Evolutionary conservation across 2,888 invertebrate genomes (phyloP), one percentile per base, ranked within the genome.

Genomic region (Hololepta plana): DNA sequence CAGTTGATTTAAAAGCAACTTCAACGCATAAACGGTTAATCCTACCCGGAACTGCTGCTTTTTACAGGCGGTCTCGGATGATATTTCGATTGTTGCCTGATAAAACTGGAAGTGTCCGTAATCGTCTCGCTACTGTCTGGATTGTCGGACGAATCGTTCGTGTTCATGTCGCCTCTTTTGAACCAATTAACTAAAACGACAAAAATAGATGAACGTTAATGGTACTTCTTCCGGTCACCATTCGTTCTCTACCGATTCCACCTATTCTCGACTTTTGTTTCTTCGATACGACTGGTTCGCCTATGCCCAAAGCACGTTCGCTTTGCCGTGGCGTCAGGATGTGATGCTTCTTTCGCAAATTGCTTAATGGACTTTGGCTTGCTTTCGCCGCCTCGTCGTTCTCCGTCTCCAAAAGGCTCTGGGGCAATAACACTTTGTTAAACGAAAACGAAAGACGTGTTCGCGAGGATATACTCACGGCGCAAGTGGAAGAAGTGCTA

Each of bases 401-500:
- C 38, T 84, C 84, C 0, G 81, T 80, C 45, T 84, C 84, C 29
- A 82, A 51, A 3, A 82, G 61, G 49, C 82, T 84, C 81, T 84
- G 53, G n/a, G 51, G 38, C 26, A 31, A 20, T 21, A 16, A n/a
- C n/a, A n/a, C 12, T 12, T 11, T 22, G 11, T 25, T 20, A 25
- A 17, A 16, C 4, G 12, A 22, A 17, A 20, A 8, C n/a, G n/a
- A n/a, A n/a, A n/a, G n/a, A n/a, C n/a, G n/a, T n/a, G n/a, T n/a
- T n/a, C 12, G 2, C 24, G 13, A 8, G 9, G 6, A 5, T 17
- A 44, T 46, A 59, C 64, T 59, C 55, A 76, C 76, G 27, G 82
- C 79, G 38, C 84, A 84, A 8, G 84, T 81, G 1, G 85, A 85
- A 0, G 85, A 85, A 2, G 85, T 81, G 47, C 84, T 85, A 35